Conservation (phyloP, 2,113 vertebrate genomes). For the Chaetura pelagica region DNA sequence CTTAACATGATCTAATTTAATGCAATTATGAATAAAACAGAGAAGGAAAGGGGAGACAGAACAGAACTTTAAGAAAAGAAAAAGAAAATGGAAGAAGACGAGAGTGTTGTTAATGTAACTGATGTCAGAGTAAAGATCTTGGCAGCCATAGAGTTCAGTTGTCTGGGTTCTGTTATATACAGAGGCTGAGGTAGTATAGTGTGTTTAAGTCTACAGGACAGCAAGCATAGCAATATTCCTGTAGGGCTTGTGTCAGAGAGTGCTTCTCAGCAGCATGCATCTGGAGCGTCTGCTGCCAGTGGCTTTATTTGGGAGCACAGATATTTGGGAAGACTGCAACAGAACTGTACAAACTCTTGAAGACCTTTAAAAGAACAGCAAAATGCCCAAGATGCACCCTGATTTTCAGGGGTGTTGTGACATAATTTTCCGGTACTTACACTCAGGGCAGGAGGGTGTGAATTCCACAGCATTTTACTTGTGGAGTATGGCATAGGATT, state of each 20-base stretch:
- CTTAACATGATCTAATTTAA: neutral
- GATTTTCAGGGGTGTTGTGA: neutral
- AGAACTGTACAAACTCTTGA: neutral
- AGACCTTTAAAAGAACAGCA: neutral
- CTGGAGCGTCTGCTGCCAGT: neutral
- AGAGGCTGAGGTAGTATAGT: neutral
- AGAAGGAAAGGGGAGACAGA: neutral
- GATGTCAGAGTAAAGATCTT: neutral
- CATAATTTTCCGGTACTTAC: neutral
- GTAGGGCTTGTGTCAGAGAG: neutral
- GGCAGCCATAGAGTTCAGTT: neutral
- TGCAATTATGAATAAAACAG: neutral
- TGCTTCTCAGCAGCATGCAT: neutral
- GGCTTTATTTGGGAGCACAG: neutral
- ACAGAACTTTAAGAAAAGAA: neutral
- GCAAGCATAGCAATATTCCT: neutral
- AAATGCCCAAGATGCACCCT: neutral
- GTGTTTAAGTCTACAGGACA: neutral
- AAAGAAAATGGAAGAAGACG: neutral
- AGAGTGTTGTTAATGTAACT: neutral
- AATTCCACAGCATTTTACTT: neutral
- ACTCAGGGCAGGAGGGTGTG: neutral
- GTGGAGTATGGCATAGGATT: neutral
- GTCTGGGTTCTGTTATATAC: neutral
- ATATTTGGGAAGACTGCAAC: neutral